Evolutionary conservation across 1,140 invertebrate species (phyloP), one percentile per base, ranked within the genome.

Genomic region (Nilaparvata lugens): DNA sequence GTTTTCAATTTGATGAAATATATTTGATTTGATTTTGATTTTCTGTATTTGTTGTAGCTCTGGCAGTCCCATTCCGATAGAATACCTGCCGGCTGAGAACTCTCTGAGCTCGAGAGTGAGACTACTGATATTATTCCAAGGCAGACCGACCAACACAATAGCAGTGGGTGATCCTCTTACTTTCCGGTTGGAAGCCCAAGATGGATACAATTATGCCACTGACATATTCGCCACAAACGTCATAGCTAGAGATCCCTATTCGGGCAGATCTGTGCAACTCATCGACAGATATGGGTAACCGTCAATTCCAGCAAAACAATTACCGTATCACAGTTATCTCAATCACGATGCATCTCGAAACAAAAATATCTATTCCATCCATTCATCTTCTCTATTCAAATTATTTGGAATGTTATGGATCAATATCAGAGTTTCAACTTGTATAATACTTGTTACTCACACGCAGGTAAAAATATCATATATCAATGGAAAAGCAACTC

Each of bases 211-310:
- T 72, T 91, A 92, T 64, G 81, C 83, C 0, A 87, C 86, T 0
- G 92, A 95, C 67, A 94, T 95, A 58, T 95, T 95, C 70, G 92
- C 92, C 2, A 94, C 89, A 0, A 93, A 95, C 72, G 91, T 94
- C 0, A 87, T 94, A n/a, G 92, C 91, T 1, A 82, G 91, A 70
- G 91, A 95, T 81, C 91, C 92, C 0, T 95, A 95, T 70, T 89
- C 91, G 0, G 91, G 91, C 51, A 76, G 91, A 69, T 90, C 88
- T 38, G 91, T 95, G 24, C 90, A 93, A 67, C 75, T 95, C 0
- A 94, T 95, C 61, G 92, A 95, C 73, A 79, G 89, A 75, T 86
- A 88, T 68, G 92, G 91, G 90, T 92, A 79, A 73, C 76, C n/a
- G n/a, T n/a, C n/a, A n/a, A n/a, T n/a, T n/a, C n/a, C n/a, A n/a